A percentile compares a stretch with the other conserved stretches of the same genome.
These are phyloP conservation scores for Antheraea assamensis DNA, from an alignment of 2,888 invertebrate species.

Conservation along the genomic window DNA sequence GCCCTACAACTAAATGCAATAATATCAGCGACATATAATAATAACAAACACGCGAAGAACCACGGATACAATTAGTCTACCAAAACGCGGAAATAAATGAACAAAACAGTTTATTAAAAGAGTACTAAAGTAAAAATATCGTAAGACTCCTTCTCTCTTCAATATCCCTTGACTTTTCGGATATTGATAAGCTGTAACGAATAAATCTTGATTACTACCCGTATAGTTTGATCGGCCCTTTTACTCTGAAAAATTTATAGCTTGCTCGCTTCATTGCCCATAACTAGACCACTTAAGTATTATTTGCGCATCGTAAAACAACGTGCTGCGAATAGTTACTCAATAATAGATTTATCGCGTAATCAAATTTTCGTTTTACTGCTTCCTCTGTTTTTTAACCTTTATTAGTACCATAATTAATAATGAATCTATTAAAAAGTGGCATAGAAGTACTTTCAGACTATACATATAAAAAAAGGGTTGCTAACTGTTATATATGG, in stretches of 20 bases:
- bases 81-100: background rate
- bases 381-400: background rate
- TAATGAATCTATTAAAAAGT: no score
- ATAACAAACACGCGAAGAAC: no score
- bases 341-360: background rate
- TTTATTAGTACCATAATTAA: background rate
- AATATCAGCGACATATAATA: background rate
- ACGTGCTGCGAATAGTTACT: background rate
- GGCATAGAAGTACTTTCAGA: no score
- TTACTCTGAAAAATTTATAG: constrained; percentile 47
- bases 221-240: constrained; percentile 48
- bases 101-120: background rate
- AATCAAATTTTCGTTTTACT: background rate
- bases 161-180: constrained; percentile 21
- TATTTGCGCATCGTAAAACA: constrained; percentile 18
- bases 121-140: no score
- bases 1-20: no score
- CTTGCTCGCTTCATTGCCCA: constrained; percentile 44
- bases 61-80: no score
- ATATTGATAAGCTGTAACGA: constrained; percentile 32
- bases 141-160: no score
- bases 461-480: no score
- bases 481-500: no score
- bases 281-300: constrained; percentile 41
- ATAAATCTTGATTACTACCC: constrained; percentile 66